Conservation (phyloP, 2,113 vertebrate genomes). For the Panurus biarmicus region DNA sequence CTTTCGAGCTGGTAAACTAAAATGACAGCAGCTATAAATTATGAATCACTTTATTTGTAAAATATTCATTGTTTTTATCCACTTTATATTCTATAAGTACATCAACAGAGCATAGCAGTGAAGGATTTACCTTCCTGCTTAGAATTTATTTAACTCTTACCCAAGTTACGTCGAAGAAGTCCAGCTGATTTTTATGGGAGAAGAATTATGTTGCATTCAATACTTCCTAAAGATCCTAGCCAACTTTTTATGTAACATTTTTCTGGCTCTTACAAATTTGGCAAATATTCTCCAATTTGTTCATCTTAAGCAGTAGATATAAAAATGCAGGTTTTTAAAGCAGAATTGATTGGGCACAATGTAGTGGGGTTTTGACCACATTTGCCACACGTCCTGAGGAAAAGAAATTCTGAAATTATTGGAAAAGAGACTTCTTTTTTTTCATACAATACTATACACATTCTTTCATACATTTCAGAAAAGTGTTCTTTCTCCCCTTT, state of each 20-base stretch:
- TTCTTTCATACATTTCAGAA: not conserved
- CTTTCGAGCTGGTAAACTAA: slow-evolving; percentile 9
- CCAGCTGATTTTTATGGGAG: not conserved
- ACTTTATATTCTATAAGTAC: not conserved
- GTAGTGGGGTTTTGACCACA: not conserved
- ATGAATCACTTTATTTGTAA: slow-evolving; percentile 43
- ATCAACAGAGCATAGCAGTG: not conserved
- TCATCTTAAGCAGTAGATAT: not conserved
- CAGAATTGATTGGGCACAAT: not conserved
- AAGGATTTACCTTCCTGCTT: not conserved
- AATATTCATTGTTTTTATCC: slow-evolving; percentile 52
- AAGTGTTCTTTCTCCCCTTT: not conserved
- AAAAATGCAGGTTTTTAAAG: not conserved
- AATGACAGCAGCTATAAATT: slow-evolving; percentile 48
- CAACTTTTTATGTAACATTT: not conserved
- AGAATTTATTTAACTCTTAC: not conserved
- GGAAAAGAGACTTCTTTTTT: not conserved
- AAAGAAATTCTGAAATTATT: not conserved
- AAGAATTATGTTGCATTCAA: not conserved
- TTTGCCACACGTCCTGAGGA: not conserved
- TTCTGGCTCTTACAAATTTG: not conserved
- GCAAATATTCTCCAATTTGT: not conserved
- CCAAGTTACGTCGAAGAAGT: not conserved
- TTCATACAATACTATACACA: rapidly evolving
- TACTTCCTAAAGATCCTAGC: not conserved